Evolutionary conservation across 2,113 vertebrate species (phyloP).

Genomic region (Oncorhynchus kisutch): DNA sequence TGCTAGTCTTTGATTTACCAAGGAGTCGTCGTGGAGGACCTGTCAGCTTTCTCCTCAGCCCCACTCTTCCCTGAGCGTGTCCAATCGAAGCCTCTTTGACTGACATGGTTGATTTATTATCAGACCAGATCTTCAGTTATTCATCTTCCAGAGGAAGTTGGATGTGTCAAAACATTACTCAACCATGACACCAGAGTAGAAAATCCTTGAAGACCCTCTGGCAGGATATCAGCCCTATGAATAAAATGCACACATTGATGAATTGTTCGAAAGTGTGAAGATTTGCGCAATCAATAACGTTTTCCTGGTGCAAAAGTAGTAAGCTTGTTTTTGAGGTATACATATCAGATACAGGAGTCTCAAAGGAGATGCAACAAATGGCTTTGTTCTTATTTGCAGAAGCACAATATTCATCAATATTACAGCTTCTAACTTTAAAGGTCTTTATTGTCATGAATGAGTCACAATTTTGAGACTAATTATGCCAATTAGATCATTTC

Average conservation of each 20-base stretch:
- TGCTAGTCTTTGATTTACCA: conserved; percentile 23
- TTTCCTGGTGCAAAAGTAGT: not conserved
- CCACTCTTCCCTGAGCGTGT: conserved; percentile 11
- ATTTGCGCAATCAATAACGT: not conserved
- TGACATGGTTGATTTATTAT: conserved; percentile 24
- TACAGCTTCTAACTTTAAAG: not conserved
- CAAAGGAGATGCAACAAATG: not conserved
- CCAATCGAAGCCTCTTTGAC: conserved; percentile 3
- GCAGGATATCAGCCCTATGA: not conserved
- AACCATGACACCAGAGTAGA: not conserved
- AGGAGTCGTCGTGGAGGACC: conserved; percentile 29
- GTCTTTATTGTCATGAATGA: not conserved
- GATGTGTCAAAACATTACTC: conserved; percentile 9
- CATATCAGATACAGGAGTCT: not conserved
- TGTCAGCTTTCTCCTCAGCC: conserved; percentile 29
- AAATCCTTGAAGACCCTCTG: not conserved
- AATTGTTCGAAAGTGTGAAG: not conserved
- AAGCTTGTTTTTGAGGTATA: not conserved
- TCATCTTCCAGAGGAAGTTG: not conserved
- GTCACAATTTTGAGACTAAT: not conserved
- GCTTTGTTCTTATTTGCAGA: not conserved
- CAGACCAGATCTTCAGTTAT: not conserved
- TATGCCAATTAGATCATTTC: not conserved
- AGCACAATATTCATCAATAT: not conserved
- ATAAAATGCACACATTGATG: not conserved